Evolutionary conservation across 1,140 invertebrate species (phyloP), one percentile per base, ranked within the genome.

Genomic region (Drosophila elegans): DNA sequence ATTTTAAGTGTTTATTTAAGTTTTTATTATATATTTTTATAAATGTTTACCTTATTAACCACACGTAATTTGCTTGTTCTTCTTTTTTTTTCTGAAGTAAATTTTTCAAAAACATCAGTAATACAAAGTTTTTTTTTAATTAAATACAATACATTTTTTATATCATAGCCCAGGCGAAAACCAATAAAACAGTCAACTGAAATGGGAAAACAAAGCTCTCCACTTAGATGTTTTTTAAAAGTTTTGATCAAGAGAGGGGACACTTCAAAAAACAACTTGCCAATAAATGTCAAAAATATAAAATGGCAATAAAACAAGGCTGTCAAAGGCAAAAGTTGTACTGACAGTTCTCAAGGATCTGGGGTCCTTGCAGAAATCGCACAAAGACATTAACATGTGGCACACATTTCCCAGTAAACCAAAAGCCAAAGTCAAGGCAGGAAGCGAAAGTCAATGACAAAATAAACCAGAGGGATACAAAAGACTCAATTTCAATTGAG

Each of bases 221-320:
- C 16, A 32, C 13, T 16, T 16, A 7, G 12, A 49, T 13, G n/a
- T 55, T 49, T 51, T 42, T 13, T 9, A 6, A 38, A 75, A 32
- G 4, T 52, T 64, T 34, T 25, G 16, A 16, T 12, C 36, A 3
- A 3, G 13, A 13, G 74, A 16, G 71, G 3, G 21, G 42, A 62
- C 51, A 77, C 74, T 77, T 77, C 39, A 68, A 77, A 78, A 44
- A 71, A 75, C 61, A 75, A 75, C 52, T 75, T 75, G 73, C 73
- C 73, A 76, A 76, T 76, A 77, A 77, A 69, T 78, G 74, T 77
- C 63, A 71, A 77, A 76, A 77, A 77, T 77, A 78, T 69, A 78
- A 78, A 72, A 78, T 60, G 52, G 56, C 74, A 42, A 77, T 76
- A 77, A 60, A 78, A 59, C 73, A 38, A n/a, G 52, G 21, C 75